phyloP scores from a whole-genome alignment of 1,140 invertebrate species.

The Mamestra configurata region DNA sequence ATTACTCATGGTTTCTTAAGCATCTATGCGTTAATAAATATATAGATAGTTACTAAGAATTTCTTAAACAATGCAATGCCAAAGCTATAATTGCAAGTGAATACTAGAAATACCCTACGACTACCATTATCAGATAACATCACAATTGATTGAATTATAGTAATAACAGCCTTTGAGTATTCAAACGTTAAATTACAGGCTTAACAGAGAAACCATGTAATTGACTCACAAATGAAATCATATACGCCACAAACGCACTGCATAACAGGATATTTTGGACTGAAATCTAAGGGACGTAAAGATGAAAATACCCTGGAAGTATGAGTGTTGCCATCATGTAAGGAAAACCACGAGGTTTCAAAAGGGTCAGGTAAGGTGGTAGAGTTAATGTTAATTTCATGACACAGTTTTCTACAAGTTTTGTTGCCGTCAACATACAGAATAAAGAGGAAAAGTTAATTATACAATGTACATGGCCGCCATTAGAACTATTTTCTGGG shows the following conservation, averaged over 20 bases:
- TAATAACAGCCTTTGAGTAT: constrained; percentile 17
- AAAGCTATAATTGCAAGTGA: no score
- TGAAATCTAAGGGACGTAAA: background rate
- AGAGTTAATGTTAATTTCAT: background rate
- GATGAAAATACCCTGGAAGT: background rate
- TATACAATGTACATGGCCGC: no score
- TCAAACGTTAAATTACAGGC: constrained; percentile 19
- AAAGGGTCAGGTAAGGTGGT: background rate
- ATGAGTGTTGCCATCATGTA: background rate
- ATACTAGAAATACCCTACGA: background rate
- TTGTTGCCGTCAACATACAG: background rate
- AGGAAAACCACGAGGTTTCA: constrained; percentile 7
- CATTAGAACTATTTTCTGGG: no score
- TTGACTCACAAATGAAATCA: background rate
- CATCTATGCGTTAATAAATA: no score
- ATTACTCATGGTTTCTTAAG: no score
- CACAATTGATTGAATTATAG: constrained; percentile 13
- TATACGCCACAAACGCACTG: background rate
- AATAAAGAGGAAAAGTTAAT: no score
- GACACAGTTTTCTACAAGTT: background rate
- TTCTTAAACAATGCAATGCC: no score
- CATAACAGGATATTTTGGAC: background rate
- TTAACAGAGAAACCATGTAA: background rate
- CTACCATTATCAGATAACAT: background rate
- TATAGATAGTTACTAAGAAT: no score